These are phyloP conservation scores for Drosophila stalkeri DNA, from an alignment of 2,888 invertebrate genomes.

Conservation along the genomic window DNA sequence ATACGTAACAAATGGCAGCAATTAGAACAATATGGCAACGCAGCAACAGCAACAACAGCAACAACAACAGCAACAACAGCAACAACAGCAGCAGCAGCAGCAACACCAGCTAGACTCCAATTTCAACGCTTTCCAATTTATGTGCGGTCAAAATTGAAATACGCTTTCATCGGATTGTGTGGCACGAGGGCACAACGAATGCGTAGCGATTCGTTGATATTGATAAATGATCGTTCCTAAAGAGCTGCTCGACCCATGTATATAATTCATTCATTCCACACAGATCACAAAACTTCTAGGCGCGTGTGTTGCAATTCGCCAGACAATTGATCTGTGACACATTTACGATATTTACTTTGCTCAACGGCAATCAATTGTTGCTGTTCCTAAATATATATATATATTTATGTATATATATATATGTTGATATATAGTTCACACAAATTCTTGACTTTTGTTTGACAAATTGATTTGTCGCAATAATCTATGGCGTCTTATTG, in stretches of 20 bases:
- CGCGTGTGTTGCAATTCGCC: conserved; percentile 45
- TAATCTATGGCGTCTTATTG: not conserved
- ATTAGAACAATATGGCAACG: conserved; percentile 77
- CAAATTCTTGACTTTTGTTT: not conserved
- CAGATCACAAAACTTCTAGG: conserved; percentile 7
- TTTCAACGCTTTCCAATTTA: conserved; percentile 70
- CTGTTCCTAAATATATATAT: not conserved
- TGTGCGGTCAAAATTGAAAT: conserved; percentile 55
- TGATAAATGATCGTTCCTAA: conserved; percentile 74
- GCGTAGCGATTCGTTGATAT: conserved; percentile 51
- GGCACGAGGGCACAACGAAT: conserved; percentile 51
- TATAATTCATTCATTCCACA: conserved; percentile 18
- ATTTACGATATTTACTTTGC: conserved; percentile 40
- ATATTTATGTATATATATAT: not conserved
- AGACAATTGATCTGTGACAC: conserved; percentile 61
- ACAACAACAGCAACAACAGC: conserved; percentile 27
- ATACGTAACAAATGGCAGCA: conserved; percentile 70
- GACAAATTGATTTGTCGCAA: conserved; percentile 1
- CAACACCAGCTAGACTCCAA: conserved; percentile 53
- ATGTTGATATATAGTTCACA: not conserved
- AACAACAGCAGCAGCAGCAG: not conserved
- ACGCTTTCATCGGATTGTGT: conserved; percentile 39
- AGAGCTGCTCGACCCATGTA: conserved; percentile 37
- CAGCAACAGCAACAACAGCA: not conserved
- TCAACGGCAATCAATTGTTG: conserved; percentile 13